Evolutionary conservation across 2,113 vertebrate species (phyloP).

Genomic region (Erpornis zantholeuca): DNA sequence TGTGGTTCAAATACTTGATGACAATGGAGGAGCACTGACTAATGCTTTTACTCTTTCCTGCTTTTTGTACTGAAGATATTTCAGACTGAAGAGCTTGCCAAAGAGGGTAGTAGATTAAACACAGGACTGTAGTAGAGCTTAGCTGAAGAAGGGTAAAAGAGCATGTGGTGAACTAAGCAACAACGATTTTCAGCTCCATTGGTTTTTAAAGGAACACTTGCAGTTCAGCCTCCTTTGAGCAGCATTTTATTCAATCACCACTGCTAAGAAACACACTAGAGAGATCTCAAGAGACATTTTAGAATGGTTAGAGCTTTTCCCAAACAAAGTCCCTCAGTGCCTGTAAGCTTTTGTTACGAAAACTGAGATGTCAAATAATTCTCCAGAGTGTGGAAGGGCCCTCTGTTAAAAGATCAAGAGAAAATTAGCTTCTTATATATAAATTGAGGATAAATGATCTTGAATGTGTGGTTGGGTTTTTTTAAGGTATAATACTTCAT

Average conservation of each 20-base stretch:
- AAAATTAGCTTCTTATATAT: constrained; percentile 13
- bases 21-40: background rate
- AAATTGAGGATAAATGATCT: background rate
- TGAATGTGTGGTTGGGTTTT: background rate
- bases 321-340: constrained; percentile 61
- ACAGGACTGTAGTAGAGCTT: background rate
- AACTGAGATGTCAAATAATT: constrained; percentile 75
- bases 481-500: background rate
- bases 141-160: constrained; percentile 46
- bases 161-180: constrained; percentile 52
- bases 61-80: background rate
- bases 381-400: constrained; percentile 62
- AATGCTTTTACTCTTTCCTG: constrained; percentile 14
- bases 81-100: background rate
- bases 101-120: background rate
- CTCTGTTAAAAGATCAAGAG: constrained; percentile 40
- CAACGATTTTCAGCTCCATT: constrained; percentile 67
- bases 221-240: constrained; percentile 58
- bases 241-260: constrained; percentile 64
- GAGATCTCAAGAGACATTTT: constrained; percentile 64
- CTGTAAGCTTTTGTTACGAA: constrained; percentile 78
- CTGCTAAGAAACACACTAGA: constrained; percentile 54
- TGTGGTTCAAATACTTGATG: background rate
- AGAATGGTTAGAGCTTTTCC: constrained; percentile 71
- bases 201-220: constrained; percentile 65